Conservation (phyloP, 2,113 vertebrate species). For the Austrofundulus limnaeus region DNA sequence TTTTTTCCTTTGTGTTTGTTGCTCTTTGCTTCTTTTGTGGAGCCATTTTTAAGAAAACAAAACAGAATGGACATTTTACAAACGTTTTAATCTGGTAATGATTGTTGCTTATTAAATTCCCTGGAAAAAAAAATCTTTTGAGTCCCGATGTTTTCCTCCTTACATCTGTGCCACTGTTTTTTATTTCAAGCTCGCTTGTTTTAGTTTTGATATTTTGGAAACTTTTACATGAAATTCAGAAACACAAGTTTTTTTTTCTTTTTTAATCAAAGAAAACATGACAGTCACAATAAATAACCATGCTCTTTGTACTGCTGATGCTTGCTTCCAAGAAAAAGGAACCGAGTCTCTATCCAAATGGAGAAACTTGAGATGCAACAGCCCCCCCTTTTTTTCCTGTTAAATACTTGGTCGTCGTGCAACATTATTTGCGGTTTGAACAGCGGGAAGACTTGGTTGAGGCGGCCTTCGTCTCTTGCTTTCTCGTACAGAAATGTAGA, state of each 20-base stretch:
- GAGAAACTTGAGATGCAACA: conserved; percentile 59
- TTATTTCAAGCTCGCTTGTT: conserved; percentile 6
- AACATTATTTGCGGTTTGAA: conserved; percentile 67
- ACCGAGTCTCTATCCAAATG: conserved; percentile 53
- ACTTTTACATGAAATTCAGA: no score
- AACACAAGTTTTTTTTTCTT: conserved; percentile 33
- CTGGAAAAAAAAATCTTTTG: conserved; percentile 69
- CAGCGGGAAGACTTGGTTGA: conserved; percentile 57
- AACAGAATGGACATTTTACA: conserved; percentile 76
- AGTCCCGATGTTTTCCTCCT: conserved; percentile 67
- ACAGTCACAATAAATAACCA: conserved; percentile 86
- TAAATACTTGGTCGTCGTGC: conserved; percentile 67
- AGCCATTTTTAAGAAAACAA: conserved; percentile 76
- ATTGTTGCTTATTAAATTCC: conserved; percentile 81
- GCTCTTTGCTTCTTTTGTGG: conserved; percentile 86
- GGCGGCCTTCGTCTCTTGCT: conserved; percentile 6
- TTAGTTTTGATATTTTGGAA: no score
- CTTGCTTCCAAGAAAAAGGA: conserved; percentile 50
- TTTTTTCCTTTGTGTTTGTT: conserved; percentile 77
- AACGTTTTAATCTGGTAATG: conserved; percentile 77
- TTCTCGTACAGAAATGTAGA: conserved; percentile 72
- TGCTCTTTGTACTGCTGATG: conserved; percentile 75
- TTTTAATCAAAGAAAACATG: conserved; percentile 78
- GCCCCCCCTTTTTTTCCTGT: conserved; percentile 31
- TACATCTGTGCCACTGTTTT: conserved; percentile 24